Evolutionary conservation across 2,113 vertebrate genomes (phyloP), one percentile per base, ranked within the genome.

Genomic region (Mohoua ochrocephala): DNA sequence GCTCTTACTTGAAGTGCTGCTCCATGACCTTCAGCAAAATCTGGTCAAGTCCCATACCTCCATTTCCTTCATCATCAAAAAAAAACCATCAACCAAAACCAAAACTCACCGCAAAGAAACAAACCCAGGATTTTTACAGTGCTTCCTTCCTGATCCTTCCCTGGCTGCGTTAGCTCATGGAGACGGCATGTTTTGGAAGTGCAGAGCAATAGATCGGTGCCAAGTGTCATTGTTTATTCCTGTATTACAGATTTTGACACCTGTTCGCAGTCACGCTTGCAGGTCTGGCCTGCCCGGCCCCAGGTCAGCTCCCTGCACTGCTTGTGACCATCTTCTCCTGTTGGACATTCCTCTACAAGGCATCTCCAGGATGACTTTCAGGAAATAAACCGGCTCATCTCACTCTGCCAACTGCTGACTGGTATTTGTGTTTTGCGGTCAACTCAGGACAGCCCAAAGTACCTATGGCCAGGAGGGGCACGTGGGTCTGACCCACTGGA

Each of bases 141-240:
- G 82, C 60, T 96, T 94, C 79, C 68, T 94, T 96, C 84, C 94
- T 77, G 76, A 23, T 47, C 73, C 57, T 47, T 44, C 45, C 65
- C 65, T 71, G 7, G 60, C 45, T 26, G 47, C 13, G 2, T 75
- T 28, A 92, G 87, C 79, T 94, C 68, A 74, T 7, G 14, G 61
- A 50, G 30, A 68, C 23, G 0, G 71, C 57, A 53, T 44, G 82
- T 71, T 88, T 81, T 53, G 84, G 75, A 81, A 57, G 39, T 6
- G 7, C 31, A 41, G 71, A 71, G 76, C 53, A 71, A 44, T 9
- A 7, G 37, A 15, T 10, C 31, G 2, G 50, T 45, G 84, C 89
- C 74, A 89, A 82, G 50, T 1, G 26, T 50, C 74, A 82, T 83
- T 88, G 84, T 90, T 91, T 67, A 45, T 67, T 85, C 84, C 74